Base-by-base conservation (phyloP, 1,140 invertebrate genomes). In the Riptortus pedestris region DNA sequence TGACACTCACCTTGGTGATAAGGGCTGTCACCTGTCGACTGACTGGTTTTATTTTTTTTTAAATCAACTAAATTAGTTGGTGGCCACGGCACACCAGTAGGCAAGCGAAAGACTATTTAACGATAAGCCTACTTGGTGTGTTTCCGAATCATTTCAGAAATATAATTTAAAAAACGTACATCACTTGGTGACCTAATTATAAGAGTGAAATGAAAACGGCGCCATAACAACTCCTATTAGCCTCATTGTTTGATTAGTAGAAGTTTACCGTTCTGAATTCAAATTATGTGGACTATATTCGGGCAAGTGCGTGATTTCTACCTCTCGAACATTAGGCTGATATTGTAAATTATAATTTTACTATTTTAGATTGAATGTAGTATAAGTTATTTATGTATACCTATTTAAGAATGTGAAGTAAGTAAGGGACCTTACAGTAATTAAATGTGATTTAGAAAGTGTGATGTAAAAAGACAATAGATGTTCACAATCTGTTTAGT, bases 221-320 rank as follows among this genome's bases (percentile, higher is more conserved):
- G 12, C 59, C 22, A 26, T 60, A 16, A 38, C 29, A 43, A 38
- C 18, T 60, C 24, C 11, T 29, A 26, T 43, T 22, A 63, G 67
- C 64, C 67, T 68, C 33, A 65, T 65, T 45, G 67, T 68, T 68
- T 68, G 64, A 68, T 62, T 55, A 59, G 67, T 66, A 65, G 67
- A 68, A 68, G 47, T 64, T 63, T 24, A 24, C 45, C 43, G 38
- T 62, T 38, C 57, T 60, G 43, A 51, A 45, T 63, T 66, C 64
- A 64, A 59, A 60, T 65, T 68, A 64, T 65, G 47, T 48, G 52
- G 27, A 48, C 52, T 55, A 63, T 66, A 60, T 55, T 61, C 28
- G 24, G 48, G 45, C 47, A 57, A 60, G 29, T 65, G 48, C 52
- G 38, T 60, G 48, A 64, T 64, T 68, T 68, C 67, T 68, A 60